phyloP scores from a whole-genome alignment of 1,140 invertebrate species.

The Halesus radiatus region DNA sequence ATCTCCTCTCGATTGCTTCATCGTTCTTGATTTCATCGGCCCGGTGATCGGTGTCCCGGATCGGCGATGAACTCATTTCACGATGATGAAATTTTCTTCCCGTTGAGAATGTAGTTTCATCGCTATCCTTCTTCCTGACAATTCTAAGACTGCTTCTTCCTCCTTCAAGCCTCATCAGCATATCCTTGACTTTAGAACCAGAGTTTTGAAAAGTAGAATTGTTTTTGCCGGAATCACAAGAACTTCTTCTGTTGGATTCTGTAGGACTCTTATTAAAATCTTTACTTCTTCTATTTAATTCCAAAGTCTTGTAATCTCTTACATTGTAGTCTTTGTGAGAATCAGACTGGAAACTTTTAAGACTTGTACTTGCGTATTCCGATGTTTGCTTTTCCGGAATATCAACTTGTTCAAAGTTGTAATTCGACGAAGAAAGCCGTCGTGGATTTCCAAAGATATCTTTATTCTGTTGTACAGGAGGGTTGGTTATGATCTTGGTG shows the following conservation, averaged over 20 bases:
- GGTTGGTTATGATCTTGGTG: slow-evolving; percentile 23
- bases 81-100: neutral
- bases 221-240: too few relatives aligned
- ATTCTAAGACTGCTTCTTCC: slow-evolving; percentile 45
- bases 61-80: neutral
- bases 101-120: neutral
- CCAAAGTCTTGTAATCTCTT: slow-evolving; percentile 24
- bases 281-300: neutral
- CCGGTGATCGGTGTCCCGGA: neutral
- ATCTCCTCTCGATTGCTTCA: slow-evolving; percentile 7
- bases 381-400: neutral
- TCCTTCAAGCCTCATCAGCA: slow-evolving; percentile 54
- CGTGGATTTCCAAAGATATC: slow-evolving; percentile 23
- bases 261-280: too few relatives aligned
- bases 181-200: slow-evolving; percentile 52
- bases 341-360: slow-evolving; percentile 21
- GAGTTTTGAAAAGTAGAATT: neutral
- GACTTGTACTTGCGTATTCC: slow-evolving; percentile 1
- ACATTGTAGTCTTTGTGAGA: neutral
- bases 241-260: neutral
- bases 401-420: neutral
- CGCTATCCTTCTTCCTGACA: neutral
- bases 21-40: slow-evolving; percentile 2
- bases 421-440: slow-evolving; percentile 2
- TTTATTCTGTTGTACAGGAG: slow-evolving; percentile 3